Evolutionary conservation across 2,113 vertebrate species (phyloP), one percentile per base, ranked within the genome.

Genomic region (Perca flavescens): DNA sequence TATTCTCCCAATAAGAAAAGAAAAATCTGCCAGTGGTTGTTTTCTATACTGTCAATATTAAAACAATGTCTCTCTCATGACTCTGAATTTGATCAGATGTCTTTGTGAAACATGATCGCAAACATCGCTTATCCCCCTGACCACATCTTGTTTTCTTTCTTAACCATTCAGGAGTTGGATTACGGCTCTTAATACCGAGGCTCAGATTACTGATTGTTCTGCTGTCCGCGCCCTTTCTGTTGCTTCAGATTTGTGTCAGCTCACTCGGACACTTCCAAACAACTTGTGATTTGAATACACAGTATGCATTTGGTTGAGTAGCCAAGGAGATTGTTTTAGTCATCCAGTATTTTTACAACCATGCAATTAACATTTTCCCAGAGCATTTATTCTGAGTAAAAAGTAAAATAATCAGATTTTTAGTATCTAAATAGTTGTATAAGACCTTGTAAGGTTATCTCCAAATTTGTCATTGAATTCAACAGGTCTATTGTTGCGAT

Each of bases 171-270:
- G 79, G 81, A 17, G 5, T 90, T 78, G 76, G 79, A 10, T 87
- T 72, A 8, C 47, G 46, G 54, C 50, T 11, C 8, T 28, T 79
- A 19, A 61, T 43, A 22, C 82, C 25, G 40, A 6, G 43, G 83
- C 62, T 92, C 88, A 85, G 58, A 67, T 92, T 90, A 85, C 89
- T 0, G 13, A 71, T 83, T 88, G 82, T 88, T 86, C 64, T 49
- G 22, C 16, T 47, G 58, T 57, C 14, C 49, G 40, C 31, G 40
- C 21, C 4, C 28, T 74, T 34, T 3, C 50, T 19, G 10, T 77
- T 56, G 12, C 53, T 9, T 54, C 28, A 69, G 19, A 80, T 67
- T 49, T 57, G 15, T 58, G 15, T 61, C 53, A 43, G 28, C 31
- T 66, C 8, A n/a, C 12, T 2, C 1, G 25, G 28, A 82, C 25